Conservation (phyloP, 1,140 invertebrate genomes). For the Lepeophtheirus salmonis region DNA sequence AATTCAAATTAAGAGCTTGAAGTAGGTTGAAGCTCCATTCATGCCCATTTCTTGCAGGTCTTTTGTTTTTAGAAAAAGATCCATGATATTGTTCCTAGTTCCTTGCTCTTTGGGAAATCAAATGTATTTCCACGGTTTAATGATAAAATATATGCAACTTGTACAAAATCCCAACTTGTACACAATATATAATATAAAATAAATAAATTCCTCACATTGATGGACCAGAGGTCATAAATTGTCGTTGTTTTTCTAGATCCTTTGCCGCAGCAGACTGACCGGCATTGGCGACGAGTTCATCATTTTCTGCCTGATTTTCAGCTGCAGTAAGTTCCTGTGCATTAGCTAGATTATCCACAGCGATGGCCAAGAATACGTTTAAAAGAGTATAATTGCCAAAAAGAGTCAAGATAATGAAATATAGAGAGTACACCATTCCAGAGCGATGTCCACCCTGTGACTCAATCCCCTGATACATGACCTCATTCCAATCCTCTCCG, state of each 20-base stretch:
- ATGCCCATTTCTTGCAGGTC: too few species aligned
- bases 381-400: slow-evolving; percentile 99
- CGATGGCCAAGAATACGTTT: slow-evolving; percentile 99
- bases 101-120: too few species aligned
- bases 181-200: too few species aligned
- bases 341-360: slow-evolving; percentile 99
- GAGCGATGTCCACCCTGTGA: slow-evolving; percentile 68
- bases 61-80: too few species aligned
- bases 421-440: slow-evolving; percentile 91
- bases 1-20: too few species aligned
- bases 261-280: not conserved
- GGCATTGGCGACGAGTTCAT: not conserved
- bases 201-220: not conserved
- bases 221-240: slow-evolving; percentile 2
- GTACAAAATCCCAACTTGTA: too few species aligned
- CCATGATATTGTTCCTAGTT: too few species aligned
- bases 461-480: slow-evolving; percentile 97
- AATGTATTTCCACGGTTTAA: too few species aligned
- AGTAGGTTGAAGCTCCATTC: too few species aligned
- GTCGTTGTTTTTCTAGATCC: slow-evolving; percentile 6
- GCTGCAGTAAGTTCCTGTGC: slow-evolving; percentile 98
- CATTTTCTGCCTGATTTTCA: slow-evolving; percentile 61
- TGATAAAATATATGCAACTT: too few species aligned
- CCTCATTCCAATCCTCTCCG: slow-evolving; percentile 99
- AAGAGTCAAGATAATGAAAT: slow-evolving; percentile 96